A percentile compares a stretch with the other conserved stretches of the same genome.
phyloP scores from a whole-genome alignment of 2,888 invertebrate genomes.

The Drosophila villosipedis region DNA sequence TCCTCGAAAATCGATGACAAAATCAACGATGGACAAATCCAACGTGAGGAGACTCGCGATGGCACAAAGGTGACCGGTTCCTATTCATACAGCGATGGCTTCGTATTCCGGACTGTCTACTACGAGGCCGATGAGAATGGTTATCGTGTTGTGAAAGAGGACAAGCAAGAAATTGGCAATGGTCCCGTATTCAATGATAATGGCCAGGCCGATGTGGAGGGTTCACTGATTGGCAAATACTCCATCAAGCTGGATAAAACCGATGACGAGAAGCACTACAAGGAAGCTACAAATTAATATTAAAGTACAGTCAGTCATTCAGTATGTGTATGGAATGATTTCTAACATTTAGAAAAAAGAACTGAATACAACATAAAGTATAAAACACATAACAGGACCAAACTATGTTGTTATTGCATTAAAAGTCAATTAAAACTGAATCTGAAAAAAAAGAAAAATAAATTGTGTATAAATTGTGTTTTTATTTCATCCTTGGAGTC shows the following conservation, averaged over 20 bases:
- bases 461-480: not conserved
- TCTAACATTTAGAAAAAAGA: conserved; percentile 84
- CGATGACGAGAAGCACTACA: conserved; percentile 83
- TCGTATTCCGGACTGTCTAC: conserved; percentile 86
- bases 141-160: conserved; percentile 87
- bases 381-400: conserved; percentile 18
- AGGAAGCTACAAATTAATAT: conserved; percentile 60
- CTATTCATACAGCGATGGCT: conserved; percentile 88
- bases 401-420: conserved; percentile 41
- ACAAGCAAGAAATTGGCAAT: conserved; percentile 85
- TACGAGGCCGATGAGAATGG: conserved; percentile 88
- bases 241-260: conserved; percentile 84
- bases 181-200: conserved; percentile 86
- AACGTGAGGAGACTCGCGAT: conserved; percentile 84
- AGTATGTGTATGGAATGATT: conserved; percentile 48
- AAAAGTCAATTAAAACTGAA: conserved; percentile 41
- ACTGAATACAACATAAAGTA: conserved; percentile 72
- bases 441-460: not conserved
- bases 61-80: conserved; percentile 85
- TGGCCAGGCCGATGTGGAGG: conserved; percentile 85
- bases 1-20: conserved; percentile 85
- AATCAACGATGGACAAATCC: conserved; percentile 85
- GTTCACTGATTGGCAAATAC: conserved; percentile 85
- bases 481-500: not conserved
- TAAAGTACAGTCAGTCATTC: conserved; percentile 15